phyloP scores from a whole-genome alignment of 2,797 vertebrate species.

The Capromys pilorides region DNA sequence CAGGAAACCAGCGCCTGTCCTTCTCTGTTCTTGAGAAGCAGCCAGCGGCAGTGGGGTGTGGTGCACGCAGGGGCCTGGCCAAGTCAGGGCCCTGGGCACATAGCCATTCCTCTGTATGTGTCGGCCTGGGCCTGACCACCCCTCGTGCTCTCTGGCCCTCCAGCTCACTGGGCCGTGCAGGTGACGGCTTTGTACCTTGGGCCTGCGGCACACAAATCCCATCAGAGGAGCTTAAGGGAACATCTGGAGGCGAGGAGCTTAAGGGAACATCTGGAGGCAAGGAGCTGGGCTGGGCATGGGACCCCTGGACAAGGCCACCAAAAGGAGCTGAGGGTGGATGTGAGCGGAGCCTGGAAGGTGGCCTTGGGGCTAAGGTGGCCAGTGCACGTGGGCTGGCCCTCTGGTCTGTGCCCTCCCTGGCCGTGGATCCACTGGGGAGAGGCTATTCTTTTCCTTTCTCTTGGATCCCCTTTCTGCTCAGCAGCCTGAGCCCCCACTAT shows the following conservation, averaged over 20 bases:
- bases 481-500: background rate
- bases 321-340: background rate
- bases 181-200: fast-evolving
- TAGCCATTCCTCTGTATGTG: fast-evolving
- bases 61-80: fast-evolving
- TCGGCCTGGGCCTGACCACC: background rate
- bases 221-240: background rate
- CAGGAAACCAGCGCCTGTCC: background rate
- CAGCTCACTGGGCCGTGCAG: too few relatives aligned
- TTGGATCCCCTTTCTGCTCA: fast-evolving
- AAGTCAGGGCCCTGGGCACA: fast-evolving
- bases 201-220: too few relatives aligned
- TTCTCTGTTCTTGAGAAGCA: background rate
- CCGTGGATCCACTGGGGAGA: background rate
- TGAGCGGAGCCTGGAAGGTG: fast-evolving
- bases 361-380: fast-evolving
- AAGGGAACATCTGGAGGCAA: too few relatives aligned
- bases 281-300: fast-evolving
- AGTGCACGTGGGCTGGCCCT: fast-evolving
- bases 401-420: fast-evolving
- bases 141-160: fast-evolving
- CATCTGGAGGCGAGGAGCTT: too few relatives aligned
- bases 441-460: fast-evolving
- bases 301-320: background rate
- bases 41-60: fast-evolving